A percentile compares a stretch with the other conserved stretches of the same genome.
phyloP scores from a whole-genome alignment of 2,113 vertebrate species.

The Balaenoptera acutorostrata region DNA sequence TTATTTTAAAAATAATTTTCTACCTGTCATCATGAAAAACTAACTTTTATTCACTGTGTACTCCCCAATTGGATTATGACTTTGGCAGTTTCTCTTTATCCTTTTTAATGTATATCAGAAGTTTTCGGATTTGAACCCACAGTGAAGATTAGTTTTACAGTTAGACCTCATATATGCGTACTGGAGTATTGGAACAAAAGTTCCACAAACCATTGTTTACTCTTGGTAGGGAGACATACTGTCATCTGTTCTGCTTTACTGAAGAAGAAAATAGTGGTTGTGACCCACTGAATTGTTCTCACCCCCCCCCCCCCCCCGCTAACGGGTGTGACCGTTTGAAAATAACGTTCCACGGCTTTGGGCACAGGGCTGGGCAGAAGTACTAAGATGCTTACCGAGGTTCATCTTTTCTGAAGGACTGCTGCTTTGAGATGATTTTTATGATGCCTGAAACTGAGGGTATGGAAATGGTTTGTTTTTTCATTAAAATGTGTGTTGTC shows the following conservation, averaged over 20 bases:
- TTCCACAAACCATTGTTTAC: neutral
- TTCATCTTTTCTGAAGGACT: neutral
- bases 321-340: neutral
- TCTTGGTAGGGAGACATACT: neutral
- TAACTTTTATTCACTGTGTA: neutral
- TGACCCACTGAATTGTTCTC: neutral
- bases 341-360: neutral
- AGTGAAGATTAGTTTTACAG: neutral
- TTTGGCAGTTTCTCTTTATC: neutral
- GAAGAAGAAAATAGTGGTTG: neutral
- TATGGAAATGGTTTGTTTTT: neutral
- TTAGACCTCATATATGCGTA: neutral
- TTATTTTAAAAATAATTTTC: neutral
- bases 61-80: neutral
- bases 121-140: neutral
- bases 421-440: neutral
- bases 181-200: neutral
- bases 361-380: neutral
- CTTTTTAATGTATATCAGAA: neutral
- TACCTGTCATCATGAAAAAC: neutral
- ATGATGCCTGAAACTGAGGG: neutral
- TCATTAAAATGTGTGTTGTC: neutral
- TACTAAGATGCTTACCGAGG: neutral
- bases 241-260: neutral
- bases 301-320: neutral